Conservation (phyloP, 2,113 vertebrate species). For the Rhagologus leucostigma region DNA sequence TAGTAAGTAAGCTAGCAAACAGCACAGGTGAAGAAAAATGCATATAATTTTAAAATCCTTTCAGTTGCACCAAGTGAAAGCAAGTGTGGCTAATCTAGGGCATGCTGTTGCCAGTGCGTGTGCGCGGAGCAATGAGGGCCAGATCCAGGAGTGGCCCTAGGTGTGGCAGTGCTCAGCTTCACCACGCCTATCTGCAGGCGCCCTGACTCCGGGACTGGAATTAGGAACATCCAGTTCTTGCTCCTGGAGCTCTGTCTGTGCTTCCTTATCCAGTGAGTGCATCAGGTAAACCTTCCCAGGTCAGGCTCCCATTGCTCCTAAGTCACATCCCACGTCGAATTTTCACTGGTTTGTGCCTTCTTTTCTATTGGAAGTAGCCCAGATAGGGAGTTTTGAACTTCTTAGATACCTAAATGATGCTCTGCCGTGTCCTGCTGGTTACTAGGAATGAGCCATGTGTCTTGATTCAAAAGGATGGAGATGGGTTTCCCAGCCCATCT, state of each 20-base stretch:
- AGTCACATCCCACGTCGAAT: neutral
- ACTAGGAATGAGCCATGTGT: neutral
- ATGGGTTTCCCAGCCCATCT: neutral
- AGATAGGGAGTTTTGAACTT: neutral
- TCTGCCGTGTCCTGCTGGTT: neutral
- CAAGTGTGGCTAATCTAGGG: constrained; percentile 9
- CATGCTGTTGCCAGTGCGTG: neutral
- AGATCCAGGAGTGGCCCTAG: constrained; percentile 3
- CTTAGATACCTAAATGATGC: neutral
- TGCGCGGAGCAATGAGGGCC: neutral
- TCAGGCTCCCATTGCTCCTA: neutral
- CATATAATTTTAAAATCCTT: neutral
- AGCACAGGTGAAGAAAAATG: neutral
- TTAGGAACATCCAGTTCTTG: constrained; percentile 63
- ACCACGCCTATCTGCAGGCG: constrained; percentile 39
- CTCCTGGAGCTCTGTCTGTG: neutral
- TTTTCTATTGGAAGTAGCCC: neutral
- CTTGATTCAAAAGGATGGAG: neutral
- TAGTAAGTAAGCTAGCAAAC: neutral
- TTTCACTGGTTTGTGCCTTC: neutral
- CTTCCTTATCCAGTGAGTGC: neutral
- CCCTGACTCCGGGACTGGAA: constrained; percentile 41
- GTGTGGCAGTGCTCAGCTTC: constrained; percentile 21
- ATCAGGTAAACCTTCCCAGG: neutral
- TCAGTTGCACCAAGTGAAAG: neutral